Percentiles rank a stretch among this genome's conserved stretches.
These are phyloP conservation scores for Syngnathus acus DNA, from an alignment of 2,797 vertebrate species.

Conservation along the genomic window DNA sequence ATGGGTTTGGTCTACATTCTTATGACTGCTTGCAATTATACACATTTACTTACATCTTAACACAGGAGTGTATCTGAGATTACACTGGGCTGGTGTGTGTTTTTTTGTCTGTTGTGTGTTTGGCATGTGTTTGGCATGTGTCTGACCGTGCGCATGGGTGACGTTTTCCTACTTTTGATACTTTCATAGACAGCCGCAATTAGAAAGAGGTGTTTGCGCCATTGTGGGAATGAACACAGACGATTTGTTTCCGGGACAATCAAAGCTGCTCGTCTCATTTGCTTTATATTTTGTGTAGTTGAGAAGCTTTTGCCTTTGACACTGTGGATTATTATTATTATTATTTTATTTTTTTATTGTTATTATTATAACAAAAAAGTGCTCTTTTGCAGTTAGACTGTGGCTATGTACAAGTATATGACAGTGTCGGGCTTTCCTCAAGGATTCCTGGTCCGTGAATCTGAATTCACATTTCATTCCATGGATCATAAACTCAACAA, in stretches of 20 bases:
- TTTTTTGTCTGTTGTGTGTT: not conserved
- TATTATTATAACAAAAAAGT: too few species aligned
- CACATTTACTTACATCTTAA: conserved; percentile 29
- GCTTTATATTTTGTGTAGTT: too few species aligned
- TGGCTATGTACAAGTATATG: not conserved
- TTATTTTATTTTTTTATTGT: too few species aligned
- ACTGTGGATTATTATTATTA: too few species aligned
- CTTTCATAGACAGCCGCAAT: too few species aligned
- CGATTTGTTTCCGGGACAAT: too few species aligned
- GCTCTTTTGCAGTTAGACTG: not conserved
- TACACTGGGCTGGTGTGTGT: not conserved
- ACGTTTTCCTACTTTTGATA: not conserved
- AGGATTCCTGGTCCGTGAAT: not conserved
- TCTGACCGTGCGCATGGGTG: too few species aligned
- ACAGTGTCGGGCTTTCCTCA: not conserved
- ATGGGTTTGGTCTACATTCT: conserved; percentile 25
- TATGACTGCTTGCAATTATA: conserved; percentile 18
- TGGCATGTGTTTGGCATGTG: not conserved
- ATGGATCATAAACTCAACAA: conserved; percentile 1
- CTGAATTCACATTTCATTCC: not conserved
- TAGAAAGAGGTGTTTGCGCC: too few species aligned
- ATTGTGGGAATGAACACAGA: too few species aligned
- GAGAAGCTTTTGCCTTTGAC: too few species aligned
- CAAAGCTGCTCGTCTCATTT: too few species aligned
- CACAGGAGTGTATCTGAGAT: not conserved